Conservation (phyloP, 2,113 vertebrate species). For the Elachura formosa region DNA sequence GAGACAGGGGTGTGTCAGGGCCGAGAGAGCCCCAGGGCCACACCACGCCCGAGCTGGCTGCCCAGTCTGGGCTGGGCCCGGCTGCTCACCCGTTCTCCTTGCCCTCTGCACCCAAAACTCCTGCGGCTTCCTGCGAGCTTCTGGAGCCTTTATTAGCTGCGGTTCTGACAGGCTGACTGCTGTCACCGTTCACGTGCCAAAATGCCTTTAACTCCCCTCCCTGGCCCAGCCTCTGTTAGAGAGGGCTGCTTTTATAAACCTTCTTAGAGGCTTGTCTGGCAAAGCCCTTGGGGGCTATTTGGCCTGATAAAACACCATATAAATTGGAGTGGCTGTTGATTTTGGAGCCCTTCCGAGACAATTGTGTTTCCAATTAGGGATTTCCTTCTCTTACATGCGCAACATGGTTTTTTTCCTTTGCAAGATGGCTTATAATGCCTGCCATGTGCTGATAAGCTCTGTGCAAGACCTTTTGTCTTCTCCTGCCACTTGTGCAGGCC, state of each 20-base stretch:
- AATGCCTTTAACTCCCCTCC: background rate
- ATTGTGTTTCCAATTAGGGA: slow-evolving; percentile 43
- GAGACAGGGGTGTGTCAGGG: background rate
- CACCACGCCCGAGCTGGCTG: background rate
- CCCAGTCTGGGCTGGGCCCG: background rate
- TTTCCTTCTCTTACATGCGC: slow-evolving; percentile 9
- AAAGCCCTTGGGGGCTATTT: slow-evolving; percentile 31
- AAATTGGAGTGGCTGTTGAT: slow-evolving; percentile 53
- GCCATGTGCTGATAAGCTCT: slow-evolving; percentile 37
- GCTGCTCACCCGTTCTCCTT: background rate
- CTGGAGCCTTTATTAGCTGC: background rate
- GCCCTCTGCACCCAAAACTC: background rate
- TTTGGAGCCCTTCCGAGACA: background rate
- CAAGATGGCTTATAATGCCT: slow-evolving; percentile 29
- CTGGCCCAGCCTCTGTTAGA: background rate
- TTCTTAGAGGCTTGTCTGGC: slow-evolving; percentile 14
- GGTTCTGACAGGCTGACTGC: background rate
- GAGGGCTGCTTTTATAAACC: slow-evolving; percentile 16
- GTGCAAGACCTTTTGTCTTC: slow-evolving; percentile 7
- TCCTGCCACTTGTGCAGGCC: background rate
- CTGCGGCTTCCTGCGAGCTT: background rate
- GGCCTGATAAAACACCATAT: slow-evolving; percentile 39
- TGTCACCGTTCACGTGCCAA: background rate
- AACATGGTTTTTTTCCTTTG: background rate
- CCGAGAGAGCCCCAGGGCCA: background rate